Percentiles rank a stretch among this genome's conserved stretches.
Evolutionary conservation across 2,888 invertebrate genomes (phyloP).

Genomic region (Brachypalpus laphriformis): DNA sequence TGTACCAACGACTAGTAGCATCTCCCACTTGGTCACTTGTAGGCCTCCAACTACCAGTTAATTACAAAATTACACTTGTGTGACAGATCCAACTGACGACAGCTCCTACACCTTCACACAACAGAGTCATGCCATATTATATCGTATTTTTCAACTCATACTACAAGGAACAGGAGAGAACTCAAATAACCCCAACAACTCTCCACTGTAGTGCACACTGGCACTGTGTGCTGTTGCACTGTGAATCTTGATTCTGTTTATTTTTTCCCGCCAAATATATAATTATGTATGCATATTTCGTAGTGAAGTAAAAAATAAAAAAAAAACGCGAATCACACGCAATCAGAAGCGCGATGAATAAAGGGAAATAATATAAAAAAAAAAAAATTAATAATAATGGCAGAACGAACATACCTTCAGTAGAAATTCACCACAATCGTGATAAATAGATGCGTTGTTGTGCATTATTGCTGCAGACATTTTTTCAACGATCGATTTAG

Average conservation of each 20-base stretch:
- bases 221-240: neutral
- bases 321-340: conserved; percentile 55
- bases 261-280: conserved; percentile 73
- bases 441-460: conserved; percentile 73
- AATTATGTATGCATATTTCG: conserved; percentile 70
- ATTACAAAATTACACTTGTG: conserved; percentile 57
- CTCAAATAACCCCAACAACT: conserved; percentile 65
- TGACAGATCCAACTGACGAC: conserved; percentile 22
- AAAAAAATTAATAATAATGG: conserved; percentile 15
- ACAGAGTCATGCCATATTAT: conserved; percentile 45
- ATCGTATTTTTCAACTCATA: conserved; percentile 24
- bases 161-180: conserved; percentile 33
- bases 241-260: conserved; percentile 53
- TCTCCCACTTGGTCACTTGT: too few relatives aligned
- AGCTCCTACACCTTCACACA: conserved; percentile 17
- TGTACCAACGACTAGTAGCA: too few relatives aligned
- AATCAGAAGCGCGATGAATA: conserved; percentile 46
- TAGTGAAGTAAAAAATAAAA: conserved; percentile 36
- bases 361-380: conserved; percentile 22
- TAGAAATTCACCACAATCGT: conserved; percentile 72
- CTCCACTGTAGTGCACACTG: conserved; percentile 12
- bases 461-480: conserved; percentile 74
- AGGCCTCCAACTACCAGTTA: conserved; percentile 2
- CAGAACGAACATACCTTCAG: conserved; percentile 62
- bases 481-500: conserved; percentile 68